Percentiles rank a stretch among this genome's conserved stretches.
Conservation (phyloP, 1,140 invertebrate genomes). For the Calycopis cecrops region DNA sequence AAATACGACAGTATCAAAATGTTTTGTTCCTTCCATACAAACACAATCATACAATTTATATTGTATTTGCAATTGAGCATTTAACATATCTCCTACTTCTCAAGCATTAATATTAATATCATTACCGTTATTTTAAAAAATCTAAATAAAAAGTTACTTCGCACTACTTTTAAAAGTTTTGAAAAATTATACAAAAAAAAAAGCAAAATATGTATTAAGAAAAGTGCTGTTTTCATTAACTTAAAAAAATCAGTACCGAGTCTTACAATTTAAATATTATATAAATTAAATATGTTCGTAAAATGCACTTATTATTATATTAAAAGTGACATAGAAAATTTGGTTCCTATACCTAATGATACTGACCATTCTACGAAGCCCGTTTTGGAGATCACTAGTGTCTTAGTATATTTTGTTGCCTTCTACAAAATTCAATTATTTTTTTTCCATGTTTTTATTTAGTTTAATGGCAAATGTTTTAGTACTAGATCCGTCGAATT, state of each 20-base stretch:
- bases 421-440: no score
- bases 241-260: constrained; percentile 68
- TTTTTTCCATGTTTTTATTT: no score
- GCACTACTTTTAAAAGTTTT: neutral
- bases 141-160: neutral
- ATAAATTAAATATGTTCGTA: constrained; percentile 71
- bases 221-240: constrained; percentile 43
- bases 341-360: constrained; percentile 63
- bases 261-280: constrained; percentile 58
- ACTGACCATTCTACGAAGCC: constrained; percentile 40
- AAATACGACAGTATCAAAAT: constrained; percentile 59
- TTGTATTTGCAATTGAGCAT: constrained; percentile 37
- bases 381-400: constrained; percentile 29
- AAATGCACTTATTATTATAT: constrained; percentile 67
- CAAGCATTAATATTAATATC: constrained; percentile 23
- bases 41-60: constrained; percentile 14
- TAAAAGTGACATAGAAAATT: constrained; percentile 73
- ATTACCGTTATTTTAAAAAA: neutral
- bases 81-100: constrained; percentile 31
- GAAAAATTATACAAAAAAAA: neutral
- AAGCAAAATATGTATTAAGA: neutral
- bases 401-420: no score
- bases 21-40: constrained; percentile 42
- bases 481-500: neutral
- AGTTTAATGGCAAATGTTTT: neutral